phyloP scores from a whole-genome alignment of 2,888 invertebrate genomes.

The Scotopteryx bipunctaria region DNA sequence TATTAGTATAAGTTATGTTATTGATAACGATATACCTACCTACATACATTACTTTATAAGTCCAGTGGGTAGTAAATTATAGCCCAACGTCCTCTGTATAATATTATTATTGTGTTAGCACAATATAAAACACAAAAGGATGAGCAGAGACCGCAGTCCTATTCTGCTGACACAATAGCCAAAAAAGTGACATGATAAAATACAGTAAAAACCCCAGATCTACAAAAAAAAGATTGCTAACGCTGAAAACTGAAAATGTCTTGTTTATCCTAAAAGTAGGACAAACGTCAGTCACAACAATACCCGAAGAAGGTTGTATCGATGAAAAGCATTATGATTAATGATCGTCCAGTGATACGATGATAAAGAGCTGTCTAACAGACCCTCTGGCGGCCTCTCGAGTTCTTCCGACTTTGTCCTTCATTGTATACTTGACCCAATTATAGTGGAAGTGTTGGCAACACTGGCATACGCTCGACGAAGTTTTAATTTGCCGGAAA shows the following conservation, averaged over 20 bases:
- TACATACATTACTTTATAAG: not conserved
- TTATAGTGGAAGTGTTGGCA: slow-evolving; percentile 60
- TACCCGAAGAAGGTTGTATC: slow-evolving; percentile 56
- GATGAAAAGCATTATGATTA: slow-evolving; percentile 62
- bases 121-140: slow-evolving; percentile 27
- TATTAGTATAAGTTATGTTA: no score
- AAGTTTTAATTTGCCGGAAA: slow-evolving; percentile 59
- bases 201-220: slow-evolving; percentile 30
- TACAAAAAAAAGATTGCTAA: slow-evolving; percentile 29
- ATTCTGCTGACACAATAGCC: slow-evolving; percentile 36
- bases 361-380: slow-evolving; percentile 63
- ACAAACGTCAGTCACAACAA: slow-evolving; percentile 48
- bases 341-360: slow-evolving; percentile 61
- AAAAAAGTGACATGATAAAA: slow-evolving; percentile 35
- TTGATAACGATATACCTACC: no score
- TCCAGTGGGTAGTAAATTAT: slow-evolving; percentile 14
- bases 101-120: slow-evolving; percentile 14
- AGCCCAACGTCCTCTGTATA: slow-evolving; percentile 14
- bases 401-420: slow-evolving; percentile 55
- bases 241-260: slow-evolving; percentile 44
- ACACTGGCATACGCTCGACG: slow-evolving; percentile 46
- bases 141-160: slow-evolving; percentile 23
- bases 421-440: slow-evolving; percentile 73
- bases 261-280: slow-evolving; percentile 52
- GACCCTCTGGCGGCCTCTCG: slow-evolving; percentile 48